Conservation (phyloP, 2,113 vertebrate genomes). For the Eulemur macaco region DNA sequence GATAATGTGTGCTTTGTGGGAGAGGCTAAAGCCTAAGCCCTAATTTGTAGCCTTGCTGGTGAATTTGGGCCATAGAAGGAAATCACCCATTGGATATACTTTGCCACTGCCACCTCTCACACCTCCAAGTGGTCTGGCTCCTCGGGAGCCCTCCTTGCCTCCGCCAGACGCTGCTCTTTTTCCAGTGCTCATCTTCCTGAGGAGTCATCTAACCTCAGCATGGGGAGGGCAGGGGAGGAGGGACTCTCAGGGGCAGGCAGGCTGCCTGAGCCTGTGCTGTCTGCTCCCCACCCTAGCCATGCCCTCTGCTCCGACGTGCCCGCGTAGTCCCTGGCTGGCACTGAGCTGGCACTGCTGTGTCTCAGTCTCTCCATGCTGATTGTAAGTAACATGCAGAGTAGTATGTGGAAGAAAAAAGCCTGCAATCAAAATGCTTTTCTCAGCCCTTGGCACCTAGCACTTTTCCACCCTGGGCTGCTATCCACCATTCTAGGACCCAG, state of each 20-base stretch:
- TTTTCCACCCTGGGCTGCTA: neutral
- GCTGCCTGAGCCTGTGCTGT: neutral
- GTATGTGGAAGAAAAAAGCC: neutral
- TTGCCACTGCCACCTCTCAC: neutral
- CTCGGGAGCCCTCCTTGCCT: neutral
- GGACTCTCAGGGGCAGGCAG: neutral
- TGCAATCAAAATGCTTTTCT: neutral
- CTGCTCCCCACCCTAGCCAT: neutral
- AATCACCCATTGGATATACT: neutral
- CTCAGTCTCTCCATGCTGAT: neutral
- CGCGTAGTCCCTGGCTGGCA: neutral
- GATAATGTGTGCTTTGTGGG: neutral
- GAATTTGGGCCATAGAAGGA: neutral
- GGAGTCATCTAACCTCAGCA: no score
- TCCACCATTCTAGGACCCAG: neutral
- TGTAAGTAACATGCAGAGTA: neutral
- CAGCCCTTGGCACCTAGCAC: neutral
- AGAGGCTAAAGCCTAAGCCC: neutral
- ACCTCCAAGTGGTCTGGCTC: neutral
- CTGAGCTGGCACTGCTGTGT: neutral
- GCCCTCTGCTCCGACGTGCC: neutral
- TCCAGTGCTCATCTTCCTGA: neutral
- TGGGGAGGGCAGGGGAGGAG: neutral
- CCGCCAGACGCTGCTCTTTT: neutral
- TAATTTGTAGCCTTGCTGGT: neutral